Base-by-base conservation (phyloP, 2,113 vertebrate genomes). In the Ibidorhyncha struthersii region DNA sequence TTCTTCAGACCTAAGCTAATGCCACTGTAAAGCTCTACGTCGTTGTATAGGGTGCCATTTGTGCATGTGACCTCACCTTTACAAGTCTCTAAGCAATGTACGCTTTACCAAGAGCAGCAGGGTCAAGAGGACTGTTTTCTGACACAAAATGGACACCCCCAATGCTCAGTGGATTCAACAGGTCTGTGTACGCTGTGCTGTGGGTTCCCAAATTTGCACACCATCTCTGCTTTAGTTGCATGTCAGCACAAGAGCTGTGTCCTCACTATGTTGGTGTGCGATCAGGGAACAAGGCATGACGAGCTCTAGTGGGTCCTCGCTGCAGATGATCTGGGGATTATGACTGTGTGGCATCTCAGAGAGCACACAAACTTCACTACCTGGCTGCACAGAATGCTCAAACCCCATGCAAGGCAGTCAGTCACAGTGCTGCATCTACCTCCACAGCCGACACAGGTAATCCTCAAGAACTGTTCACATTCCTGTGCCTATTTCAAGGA, bases 251-350 rank as follows among this genome's bases (percentile, higher is more conserved):
- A 49, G 47, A 63, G 22, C 7, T 45, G 8, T 30, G 8, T 47
- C n/a, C 6, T 40, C 29, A 76, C 8, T 29, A n/a, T 23, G 34
- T 40, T 2, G 0, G 15, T 34, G 16, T 8, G 3, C 7, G 7
- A n/a, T 40, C 29, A 45, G 41, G 27, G 70, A 76, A 63, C 5
- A 30, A 63, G 14, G 26, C 47, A 49, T 17, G 16, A 38, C 5
- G 34, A 47, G 15, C 12, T 34, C 29, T 40, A 62, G 26, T 36
- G 47, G 32, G 27, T 79, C 5, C 4, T 26, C 2, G 1, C 41
- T 87, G 23, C 12, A 14, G n/a, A 30, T 43, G 27, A 41, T 27
- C n/a, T 22, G 8, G 4, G 8, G 6, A 7, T 41, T 81, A 10
- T 65, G 30, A 22, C 49, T 47, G 15, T 41, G 36, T 14, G 26